A percentile compares a stretch with the other conserved stretches of the same genome.
Conservation (phyloP, 2,797 vertebrate species). For the Merluccius polli region DNA sequence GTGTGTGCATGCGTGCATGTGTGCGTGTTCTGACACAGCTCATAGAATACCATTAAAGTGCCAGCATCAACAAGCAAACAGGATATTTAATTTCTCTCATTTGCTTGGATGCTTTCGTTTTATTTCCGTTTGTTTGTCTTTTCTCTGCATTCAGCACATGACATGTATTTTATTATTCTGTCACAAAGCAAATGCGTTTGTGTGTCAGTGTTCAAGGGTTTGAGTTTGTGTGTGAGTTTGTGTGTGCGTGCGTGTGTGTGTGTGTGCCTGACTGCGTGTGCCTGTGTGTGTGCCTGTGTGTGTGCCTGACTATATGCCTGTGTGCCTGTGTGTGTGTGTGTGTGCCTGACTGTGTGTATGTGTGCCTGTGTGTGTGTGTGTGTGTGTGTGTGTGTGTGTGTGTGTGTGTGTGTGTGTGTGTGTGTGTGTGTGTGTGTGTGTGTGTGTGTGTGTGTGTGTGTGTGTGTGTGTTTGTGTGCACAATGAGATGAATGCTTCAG, state of each 20-base stretch:
- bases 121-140: constrained; percentile 58
- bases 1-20: background rate
- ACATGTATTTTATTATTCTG: background rate
- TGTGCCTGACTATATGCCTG: background rate
- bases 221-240: constrained; percentile 24
- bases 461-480: constrained; percentile 11
- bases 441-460: constrained; percentile 8
- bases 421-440: constrained; percentile 4
- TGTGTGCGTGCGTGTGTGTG: constrained; percentile 2
- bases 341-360: background rate
- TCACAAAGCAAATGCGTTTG: background rate
- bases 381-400: constrained; percentile 10
- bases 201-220: background rate
- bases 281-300: background rate
- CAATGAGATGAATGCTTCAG: constrained; percentile 56
- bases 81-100: constrained; percentile 60
- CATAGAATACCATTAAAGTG: constrained; percentile 25
- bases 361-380: constrained; percentile 1
- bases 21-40: constrained; percentile 12
- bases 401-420: constrained; percentile 23
- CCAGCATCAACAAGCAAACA: constrained; percentile 50
- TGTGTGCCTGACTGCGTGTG: constrained; percentile 16
- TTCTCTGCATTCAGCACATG: constrained; percentile 39
- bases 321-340: background rate
- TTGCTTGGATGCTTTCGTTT: constrained; percentile 52